Evolutionary conservation across 2,113 vertebrate genomes (phyloP).

Genomic region (Columba janthina): DNA sequence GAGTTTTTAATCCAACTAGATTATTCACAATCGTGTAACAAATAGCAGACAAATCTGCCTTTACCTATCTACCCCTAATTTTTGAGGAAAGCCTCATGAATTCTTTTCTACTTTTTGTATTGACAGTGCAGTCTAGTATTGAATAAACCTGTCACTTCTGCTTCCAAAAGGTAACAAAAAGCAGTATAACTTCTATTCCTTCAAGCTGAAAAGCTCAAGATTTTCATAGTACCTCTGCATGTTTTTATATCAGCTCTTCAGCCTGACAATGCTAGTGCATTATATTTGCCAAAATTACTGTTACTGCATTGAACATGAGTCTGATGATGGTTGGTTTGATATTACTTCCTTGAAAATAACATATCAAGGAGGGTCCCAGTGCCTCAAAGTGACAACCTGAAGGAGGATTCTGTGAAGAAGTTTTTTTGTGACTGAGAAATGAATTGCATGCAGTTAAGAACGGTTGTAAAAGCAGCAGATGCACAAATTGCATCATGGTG

Average conservation of each 20-base stretch:
- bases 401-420: neutral
- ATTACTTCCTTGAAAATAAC: neutral
- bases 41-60: neutral
- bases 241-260: neutral
- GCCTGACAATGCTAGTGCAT: neutral
- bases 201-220: neutral
- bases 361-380: neutral
- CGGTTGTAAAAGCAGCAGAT: neutral
- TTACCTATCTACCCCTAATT: neutral
- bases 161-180: constrained; percentile 15
- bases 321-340: neutral
- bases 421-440: neutral
- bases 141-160: constrained; percentile 14
- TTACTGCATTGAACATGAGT: neutral
- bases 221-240: neutral
- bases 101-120: neutral
- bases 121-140: neutral
- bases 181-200: neutral
- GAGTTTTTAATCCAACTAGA: neutral
- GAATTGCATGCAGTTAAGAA: neutral
- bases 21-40: neutral
- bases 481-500: neutral
- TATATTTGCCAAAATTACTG: neutral
- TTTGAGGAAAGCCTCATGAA: neutral
- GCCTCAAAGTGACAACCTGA: neutral